Evolutionary conservation across 2,888 invertebrate genomes (phyloP).

Genomic region (Pomacea canaliculata): DNA sequence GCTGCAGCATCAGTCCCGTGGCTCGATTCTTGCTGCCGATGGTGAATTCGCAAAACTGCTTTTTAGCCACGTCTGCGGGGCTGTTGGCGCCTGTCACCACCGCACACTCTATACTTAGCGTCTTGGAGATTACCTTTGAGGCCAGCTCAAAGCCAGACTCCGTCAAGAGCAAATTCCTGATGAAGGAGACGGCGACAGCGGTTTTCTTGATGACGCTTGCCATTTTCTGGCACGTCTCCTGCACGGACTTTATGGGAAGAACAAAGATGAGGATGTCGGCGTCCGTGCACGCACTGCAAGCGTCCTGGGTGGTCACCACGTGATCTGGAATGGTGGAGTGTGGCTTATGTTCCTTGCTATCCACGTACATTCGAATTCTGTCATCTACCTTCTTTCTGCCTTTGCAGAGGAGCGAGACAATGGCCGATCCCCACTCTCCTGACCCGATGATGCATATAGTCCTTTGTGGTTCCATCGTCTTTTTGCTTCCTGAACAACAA

Average conservation of each 20-base stretch:
- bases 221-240: slow-evolving; percentile 85
- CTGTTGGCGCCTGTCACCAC: slow-evolving; percentile 99
- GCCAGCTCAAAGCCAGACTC: slow-evolving; percentile 79
- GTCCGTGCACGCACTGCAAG: slow-evolving; percentile 87
- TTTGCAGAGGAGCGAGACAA: too few relatives aligned
- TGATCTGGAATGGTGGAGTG: too few relatives aligned
- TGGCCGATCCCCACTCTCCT: too few relatives aligned
- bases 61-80: slow-evolving; percentile 96
- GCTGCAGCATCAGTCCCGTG: slow-evolving; percentile 83
- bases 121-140: slow-evolving; percentile 90
- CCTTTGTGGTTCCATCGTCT: too few relatives aligned
- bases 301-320: slow-evolving; percentile 76
- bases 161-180: slow-evolving; percentile 74
- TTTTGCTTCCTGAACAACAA: too few relatives aligned
- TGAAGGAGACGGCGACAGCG: slow-evolving; percentile 92
- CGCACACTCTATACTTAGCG: slow-evolving; percentile 87
- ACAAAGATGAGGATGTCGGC: slow-evolving; percentile 97
- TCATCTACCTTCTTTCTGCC: too few relatives aligned
- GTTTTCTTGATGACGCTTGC: slow-evolving; percentile 90
- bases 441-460: too few relatives aligned
- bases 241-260: slow-evolving; percentile 96
- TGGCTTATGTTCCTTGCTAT: too few relatives aligned
- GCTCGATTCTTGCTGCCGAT: slow-evolving; percentile 78
- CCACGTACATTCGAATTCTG: too few relatives aligned
- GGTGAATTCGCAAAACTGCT: slow-evolving; percentile 98